These are phyloP conservation scores for Orthosia gracilis DNA, from an alignment of 2,888 invertebrate species.

Conservation along the genomic window DNA sequence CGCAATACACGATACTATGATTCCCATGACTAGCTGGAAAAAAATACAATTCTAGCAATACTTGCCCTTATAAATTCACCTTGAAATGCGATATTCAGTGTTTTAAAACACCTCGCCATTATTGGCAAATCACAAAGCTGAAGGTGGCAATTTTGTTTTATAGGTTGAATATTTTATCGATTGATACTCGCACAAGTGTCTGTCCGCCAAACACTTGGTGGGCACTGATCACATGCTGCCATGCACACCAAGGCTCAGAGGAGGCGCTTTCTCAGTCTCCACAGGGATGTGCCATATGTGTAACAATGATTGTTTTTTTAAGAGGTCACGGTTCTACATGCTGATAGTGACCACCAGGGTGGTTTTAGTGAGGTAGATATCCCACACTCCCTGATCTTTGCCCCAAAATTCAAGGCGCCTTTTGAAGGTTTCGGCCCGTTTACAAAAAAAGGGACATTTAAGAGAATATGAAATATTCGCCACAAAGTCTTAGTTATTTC, in stretches of 20 bases:
- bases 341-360: too few species aligned
- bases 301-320: too few species aligned
- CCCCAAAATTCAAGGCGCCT: too few species aligned
- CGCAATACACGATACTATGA: slow-evolving; percentile 2
- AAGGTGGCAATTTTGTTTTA: slow-evolving; percentile 10
- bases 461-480: neutral
- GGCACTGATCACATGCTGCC: too few species aligned
- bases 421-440: too few species aligned
- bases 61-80: slow-evolving; percentile 16
- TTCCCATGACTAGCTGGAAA: slow-evolving; percentile 36
- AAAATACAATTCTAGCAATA: slow-evolving; percentile 18
- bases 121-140: slow-evolving; percentile 23
- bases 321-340: too few species aligned
- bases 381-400: too few species aligned
- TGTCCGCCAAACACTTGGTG: too few species aligned
- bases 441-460: neutral
- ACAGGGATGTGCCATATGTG: too few species aligned
- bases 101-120: slow-evolving; percentile 24
- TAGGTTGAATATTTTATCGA: slow-evolving; percentile 26
- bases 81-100: slow-evolving; percentile 19
- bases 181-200: slow-evolving; percentile 20
- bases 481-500: neutral
- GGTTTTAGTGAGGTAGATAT: too few species aligned
- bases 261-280: too few species aligned
- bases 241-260: too few species aligned